phyloP scores from a whole-genome alignment of 2,888 invertebrate species.

The Mythimna impura region DNA sequence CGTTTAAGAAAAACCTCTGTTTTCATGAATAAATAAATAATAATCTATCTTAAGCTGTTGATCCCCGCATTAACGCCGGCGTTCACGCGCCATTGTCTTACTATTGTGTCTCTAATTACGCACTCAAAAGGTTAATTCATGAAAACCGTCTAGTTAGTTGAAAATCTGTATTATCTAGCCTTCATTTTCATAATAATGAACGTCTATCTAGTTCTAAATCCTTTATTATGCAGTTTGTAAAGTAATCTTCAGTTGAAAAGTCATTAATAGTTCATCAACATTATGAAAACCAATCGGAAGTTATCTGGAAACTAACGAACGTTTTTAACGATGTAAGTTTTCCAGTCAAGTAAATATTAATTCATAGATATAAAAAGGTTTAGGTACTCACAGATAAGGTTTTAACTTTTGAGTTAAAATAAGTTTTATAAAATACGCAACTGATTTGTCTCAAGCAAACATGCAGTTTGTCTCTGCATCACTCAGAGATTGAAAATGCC shows the following conservation, averaged over 20 bases:
- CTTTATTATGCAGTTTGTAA: slow-evolving; percentile 12
- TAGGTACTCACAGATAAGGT: background rate
- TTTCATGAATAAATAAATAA: no score
- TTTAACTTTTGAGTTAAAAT: background rate
- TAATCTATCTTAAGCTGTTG: background rate
- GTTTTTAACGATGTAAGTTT: slow-evolving; percentile 41
- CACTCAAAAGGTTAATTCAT: no score
- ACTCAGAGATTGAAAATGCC: no score
- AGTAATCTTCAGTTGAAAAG: slow-evolving; percentile 20
- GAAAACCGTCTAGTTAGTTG: background rate
- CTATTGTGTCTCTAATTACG: no score
- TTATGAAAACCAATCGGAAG: slow-evolving; percentile 42
- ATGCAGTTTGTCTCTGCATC: background rate
- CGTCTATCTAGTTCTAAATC: no score
- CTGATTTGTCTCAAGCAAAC: background rate
- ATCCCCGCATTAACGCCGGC: no score
- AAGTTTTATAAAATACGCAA: background rate
- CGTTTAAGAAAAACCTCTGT: no score
- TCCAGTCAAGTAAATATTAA: slow-evolving; percentile 1
- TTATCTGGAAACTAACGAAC: slow-evolving; percentile 30
- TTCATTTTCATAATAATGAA: background rate
- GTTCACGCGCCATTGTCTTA: no score
- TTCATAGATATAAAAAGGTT: background rate
- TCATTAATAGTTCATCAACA: slow-evolving; percentile 47
- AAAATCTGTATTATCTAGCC: no score